Percentiles rank a stretch among this genome's conserved stretches.
Evolutionary conservation across 1,140 invertebrate genomes (phyloP).

Genomic region (Cecropterus lyciades): DNA sequence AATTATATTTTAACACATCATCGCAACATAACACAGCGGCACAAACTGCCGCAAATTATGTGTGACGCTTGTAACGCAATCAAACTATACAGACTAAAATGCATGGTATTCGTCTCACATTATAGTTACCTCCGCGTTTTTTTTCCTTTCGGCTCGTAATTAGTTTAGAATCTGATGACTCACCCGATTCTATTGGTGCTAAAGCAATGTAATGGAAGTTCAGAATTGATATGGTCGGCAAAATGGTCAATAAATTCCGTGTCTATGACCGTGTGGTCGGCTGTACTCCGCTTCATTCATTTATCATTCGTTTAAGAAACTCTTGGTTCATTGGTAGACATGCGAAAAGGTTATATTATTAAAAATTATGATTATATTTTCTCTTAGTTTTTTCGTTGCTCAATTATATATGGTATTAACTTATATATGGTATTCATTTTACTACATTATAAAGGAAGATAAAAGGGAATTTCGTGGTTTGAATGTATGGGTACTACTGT

Average conservation of each 20-base stretch:
- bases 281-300: constrained; percentile 8
- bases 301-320: constrained; percentile 11
- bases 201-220: constrained; percentile 57
- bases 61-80: no score
- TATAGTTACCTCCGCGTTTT: constrained; percentile 55
- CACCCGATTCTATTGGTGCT: constrained; percentile 73
- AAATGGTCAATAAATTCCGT: constrained; percentile 42
- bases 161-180: constrained; percentile 81
- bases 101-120: constrained; percentile 66
- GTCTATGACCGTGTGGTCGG: constrained; percentile 33
- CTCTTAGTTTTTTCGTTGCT: neutral
- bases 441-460: no score
- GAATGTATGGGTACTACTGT: no score
- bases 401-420: neutral
- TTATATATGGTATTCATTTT: no score
- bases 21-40: no score
- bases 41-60: no score
- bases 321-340: constrained; percentile 24
- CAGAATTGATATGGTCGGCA: constrained; percentile 58
- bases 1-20: no score
- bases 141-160: constrained; percentile 66
- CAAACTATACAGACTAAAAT: constrained; percentile 4
- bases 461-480: no score
- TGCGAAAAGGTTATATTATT: constrained; percentile 11
- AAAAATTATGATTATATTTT: neutral